phyloP scores from a whole-genome alignment of 1,140 invertebrate genomes.

The Drosophila pandora region DNA sequence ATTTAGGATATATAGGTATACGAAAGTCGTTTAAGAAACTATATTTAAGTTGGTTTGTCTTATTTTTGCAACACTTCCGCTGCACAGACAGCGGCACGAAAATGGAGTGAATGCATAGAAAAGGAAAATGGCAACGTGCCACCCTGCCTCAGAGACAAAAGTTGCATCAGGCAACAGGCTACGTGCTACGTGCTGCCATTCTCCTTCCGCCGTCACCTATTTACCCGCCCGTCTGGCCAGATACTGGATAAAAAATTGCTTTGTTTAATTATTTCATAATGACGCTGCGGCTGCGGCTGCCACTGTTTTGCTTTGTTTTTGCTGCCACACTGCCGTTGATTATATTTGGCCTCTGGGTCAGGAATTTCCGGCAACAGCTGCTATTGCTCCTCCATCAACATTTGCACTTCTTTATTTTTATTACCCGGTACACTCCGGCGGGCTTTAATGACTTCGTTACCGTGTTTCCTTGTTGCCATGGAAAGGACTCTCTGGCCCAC shows the following conservation, averaged over 20 bases:
- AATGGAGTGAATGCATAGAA: slow-evolving; percentile 70
- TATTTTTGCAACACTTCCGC: slow-evolving; percentile 68
- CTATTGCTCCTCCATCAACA: slow-evolving; percentile 47
- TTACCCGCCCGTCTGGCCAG: slow-evolving; percentile 6
- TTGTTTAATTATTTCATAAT: slow-evolving; percentile 82
- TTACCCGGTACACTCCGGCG: slow-evolving; percentile 46
- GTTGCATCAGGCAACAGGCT: slow-evolving; percentile 64
- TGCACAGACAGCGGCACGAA: slow-evolving; percentile 49
- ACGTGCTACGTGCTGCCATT: slow-evolving; percentile 46
- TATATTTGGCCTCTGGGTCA: slow-evolving; percentile 77
- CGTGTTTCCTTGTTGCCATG: slow-evolving; percentile 11
- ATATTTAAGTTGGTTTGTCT: slow-evolving; percentile 34
- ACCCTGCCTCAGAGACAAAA: slow-evolving; percentile 43
- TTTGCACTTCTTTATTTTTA: slow-evolving; percentile 62
- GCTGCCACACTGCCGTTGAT: slow-evolving; percentile 54
- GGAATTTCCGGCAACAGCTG: slow-evolving; percentile 67
- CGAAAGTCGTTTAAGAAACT: slow-evolving; percentile 13
- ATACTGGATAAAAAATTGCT: slow-evolving; percentile 74
- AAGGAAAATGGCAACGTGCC: slow-evolving; percentile 29
- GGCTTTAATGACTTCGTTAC: slow-evolving; percentile 55
- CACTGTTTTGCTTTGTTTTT: slow-evolving; percentile 25
- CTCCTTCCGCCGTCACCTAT: background rate
- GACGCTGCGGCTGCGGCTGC: slow-evolving; percentile 66
- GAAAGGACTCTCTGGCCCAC: slow-evolving; percentile 3
- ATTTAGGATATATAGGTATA: slow-evolving; percentile 8